phyloP scores from a whole-genome alignment of 2,113 vertebrate genomes.

The Fulica atra region DNA sequence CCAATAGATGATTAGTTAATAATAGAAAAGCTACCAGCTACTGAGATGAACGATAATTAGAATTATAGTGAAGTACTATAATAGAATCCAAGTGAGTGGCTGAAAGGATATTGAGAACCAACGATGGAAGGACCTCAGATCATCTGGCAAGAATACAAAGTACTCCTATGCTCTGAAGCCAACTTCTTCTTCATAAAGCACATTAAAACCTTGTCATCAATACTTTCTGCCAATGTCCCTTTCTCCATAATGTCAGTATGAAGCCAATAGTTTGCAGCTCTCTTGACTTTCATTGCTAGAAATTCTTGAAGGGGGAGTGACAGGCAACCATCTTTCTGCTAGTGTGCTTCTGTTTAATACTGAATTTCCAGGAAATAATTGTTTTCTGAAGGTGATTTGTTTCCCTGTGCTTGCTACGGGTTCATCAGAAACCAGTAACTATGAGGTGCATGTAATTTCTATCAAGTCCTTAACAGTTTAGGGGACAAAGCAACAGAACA shows the following conservation, averaged over 20 bases:
- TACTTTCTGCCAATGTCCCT: background rate
- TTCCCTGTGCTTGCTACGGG: background rate
- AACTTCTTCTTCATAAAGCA: background rate
- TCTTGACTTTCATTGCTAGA: background rate
- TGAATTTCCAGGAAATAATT: background rate
- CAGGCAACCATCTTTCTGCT: background rate
- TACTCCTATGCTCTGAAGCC: background rate
- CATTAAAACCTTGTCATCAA: background rate
- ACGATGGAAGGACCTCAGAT: background rate
- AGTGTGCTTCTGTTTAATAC: background rate
- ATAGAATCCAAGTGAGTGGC: conserved; percentile 32
- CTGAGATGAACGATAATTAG: conserved; percentile 57
- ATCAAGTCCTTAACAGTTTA: background rate
- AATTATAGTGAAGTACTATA: conserved; percentile 26
- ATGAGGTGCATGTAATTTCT: background rate
- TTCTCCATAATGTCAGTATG: background rate
- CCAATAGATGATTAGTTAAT: conserved; percentile 64
- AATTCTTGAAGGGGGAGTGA: background rate
- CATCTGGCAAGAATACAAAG: background rate
- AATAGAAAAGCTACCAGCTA: conserved; percentile 46
- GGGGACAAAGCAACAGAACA: background rate
- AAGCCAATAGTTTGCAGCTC: background rate
- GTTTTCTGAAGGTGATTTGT: background rate
- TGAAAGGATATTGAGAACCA: background rate
- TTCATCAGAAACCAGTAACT: background rate